phyloP scores from a whole-genome alignment of 2,888 invertebrate species.

The Cancer borealis region DNA sequence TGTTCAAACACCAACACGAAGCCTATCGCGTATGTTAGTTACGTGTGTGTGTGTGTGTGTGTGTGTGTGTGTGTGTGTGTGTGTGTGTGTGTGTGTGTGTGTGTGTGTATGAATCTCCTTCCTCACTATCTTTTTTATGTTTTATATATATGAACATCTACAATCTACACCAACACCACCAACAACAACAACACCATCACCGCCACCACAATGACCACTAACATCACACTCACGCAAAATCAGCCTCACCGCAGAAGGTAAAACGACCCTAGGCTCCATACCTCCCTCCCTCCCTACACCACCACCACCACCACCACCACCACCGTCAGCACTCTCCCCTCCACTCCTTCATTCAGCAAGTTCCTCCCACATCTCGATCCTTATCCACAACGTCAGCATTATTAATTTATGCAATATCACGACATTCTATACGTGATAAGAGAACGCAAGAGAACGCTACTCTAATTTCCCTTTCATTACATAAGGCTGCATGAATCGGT shows the following conservation, averaged over 20 bases:
- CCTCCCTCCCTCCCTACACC: neutral
- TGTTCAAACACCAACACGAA: neutral
- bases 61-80: neutral
- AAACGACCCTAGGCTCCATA: neutral
- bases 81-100: constrained; percentile 16
- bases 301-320: constrained; percentile 14
- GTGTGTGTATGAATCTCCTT: neutral
- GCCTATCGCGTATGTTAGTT: neutral
- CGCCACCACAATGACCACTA: neutral
- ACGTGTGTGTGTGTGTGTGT: neutral
- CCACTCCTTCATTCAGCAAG: neutral
- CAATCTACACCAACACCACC: neutral
- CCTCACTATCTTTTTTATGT: neutral
- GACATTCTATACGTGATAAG: neutral
- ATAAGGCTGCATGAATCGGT: neutral
- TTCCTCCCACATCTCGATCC: neutral
- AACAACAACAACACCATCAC: neutral
- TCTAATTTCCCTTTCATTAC: neutral
- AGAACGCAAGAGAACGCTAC: neutral
- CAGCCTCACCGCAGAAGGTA: neutral
- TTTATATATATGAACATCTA: neutral
- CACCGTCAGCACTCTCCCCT: constrained; percentile 8
- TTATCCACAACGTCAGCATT: constrained; percentile 9
- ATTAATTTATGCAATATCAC: constrained; percentile 27
- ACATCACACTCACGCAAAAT: neutral